phyloP scores from a whole-genome alignment of 2,113 vertebrate species.

The Irena cyanogastra region DNA sequence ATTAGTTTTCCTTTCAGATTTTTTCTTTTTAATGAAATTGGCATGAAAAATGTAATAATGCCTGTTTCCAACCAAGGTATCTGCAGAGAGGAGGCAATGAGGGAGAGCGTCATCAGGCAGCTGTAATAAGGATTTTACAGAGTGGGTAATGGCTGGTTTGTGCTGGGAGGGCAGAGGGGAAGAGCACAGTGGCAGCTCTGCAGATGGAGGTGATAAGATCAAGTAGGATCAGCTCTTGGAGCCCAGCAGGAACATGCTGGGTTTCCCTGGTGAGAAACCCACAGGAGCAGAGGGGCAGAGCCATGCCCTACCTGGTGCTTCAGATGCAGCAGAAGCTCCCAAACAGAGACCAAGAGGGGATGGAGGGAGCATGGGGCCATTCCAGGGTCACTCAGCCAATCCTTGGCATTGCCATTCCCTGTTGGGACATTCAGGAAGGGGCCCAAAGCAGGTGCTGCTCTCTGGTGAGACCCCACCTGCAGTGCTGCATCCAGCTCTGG shows the following conservation, averaged over 20 bases:
- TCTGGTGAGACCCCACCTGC: not conserved
- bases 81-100: not conserved
- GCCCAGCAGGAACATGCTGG: not conserved
- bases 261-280: not conserved
- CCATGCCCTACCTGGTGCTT: fast-evolving
- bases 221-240: fast-evolving
- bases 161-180: not conserved
- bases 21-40: constrained; percentile 31
- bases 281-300: not conserved
- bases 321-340: not conserved
- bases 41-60: constrained; percentile 9
- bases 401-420: fast-evolving
- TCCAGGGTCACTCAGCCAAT: not conserved
- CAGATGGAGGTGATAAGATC: fast-evolving
- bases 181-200: not conserved
- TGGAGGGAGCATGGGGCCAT: fast-evolving
- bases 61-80: not conserved
- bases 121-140: not conserved
- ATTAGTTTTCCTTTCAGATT: constrained; percentile 39
- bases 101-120: not conserved
- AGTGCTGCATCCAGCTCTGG: not conserved
- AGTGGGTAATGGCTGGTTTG: not conserved
- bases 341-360: not conserved
- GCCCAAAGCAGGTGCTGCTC: not conserved
- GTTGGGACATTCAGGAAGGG: not conserved